Percentiles rank a stretch among this genome's conserved stretches.
Evolutionary conservation across 2,797 vertebrate genomes (phyloP).

Genomic region (Apogon hyalosoma): DNA sequence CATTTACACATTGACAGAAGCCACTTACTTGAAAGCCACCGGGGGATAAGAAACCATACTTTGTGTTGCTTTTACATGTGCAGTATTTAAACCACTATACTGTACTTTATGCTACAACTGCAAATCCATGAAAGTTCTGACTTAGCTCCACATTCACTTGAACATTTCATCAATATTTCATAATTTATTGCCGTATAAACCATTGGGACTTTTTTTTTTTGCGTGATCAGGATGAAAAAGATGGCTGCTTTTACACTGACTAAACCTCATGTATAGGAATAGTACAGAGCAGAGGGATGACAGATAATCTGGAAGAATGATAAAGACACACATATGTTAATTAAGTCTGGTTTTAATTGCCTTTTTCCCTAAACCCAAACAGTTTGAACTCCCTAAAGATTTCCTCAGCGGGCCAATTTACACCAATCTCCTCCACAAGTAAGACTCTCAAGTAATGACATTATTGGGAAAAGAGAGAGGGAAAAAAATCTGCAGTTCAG

Average conservation of each 20-base stretch:
- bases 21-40: not conserved
- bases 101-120: not conserved
- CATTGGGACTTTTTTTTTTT: not conserved
- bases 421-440: not conserved
- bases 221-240: constrained; percentile 9
- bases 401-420: not conserved
- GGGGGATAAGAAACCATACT: not conserved
- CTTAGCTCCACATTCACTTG: not conserved
- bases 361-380: constrained; percentile 3
- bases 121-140: not conserved
- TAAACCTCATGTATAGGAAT: not conserved
- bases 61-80: constrained; percentile 5
- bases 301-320: not conserved
- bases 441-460: not conserved
- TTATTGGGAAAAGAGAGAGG: not conserved
- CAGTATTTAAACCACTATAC: constrained; percentile 1
- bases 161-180: not conserved
- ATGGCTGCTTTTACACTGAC: not conserved
- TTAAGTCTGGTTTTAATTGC: constrained; percentile 1
- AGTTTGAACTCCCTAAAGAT: not conserved
- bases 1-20: constrained; percentile 18
- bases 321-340: not conserved
- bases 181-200: not conserved
- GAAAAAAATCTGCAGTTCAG: not conserved
- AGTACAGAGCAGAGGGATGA: too few relatives aligned